Conservation (phyloP, 2,888 invertebrate species). For the Clunio marinus region DNA sequence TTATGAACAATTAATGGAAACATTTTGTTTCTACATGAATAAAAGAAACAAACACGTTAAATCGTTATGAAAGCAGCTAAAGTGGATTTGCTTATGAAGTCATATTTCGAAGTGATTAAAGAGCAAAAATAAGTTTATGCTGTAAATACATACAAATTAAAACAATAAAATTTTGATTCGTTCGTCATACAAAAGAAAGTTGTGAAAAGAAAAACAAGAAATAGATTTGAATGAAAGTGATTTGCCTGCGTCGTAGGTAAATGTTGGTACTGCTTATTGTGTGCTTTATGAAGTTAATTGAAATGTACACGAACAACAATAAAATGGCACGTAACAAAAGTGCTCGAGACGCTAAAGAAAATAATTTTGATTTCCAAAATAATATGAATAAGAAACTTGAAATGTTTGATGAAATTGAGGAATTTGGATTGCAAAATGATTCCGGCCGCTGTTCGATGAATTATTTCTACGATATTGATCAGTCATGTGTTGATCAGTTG, state of each 20-base stretch:
- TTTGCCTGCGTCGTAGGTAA: slow-evolving; percentile 41
- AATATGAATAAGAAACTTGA: neutral
- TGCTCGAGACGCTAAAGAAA: slow-evolving; percentile 40
- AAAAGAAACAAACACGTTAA: neutral
- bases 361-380: neutral
- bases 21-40: neutral
- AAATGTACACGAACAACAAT: slow-evolving; percentile 43
- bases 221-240: neutral
- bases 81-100: no score
- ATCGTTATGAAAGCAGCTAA: neutral
- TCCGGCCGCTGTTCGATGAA: slow-evolving; percentile 23
- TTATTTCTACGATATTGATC: slow-evolving; percentile 35
- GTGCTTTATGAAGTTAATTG: slow-evolving; percentile 51
- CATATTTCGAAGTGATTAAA: neutral
- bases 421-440: neutral
- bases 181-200: slow-evolving; percentile 10
- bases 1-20: neutral
- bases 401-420: slow-evolving; percentile 14
- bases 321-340: slow-evolving; percentile 40
- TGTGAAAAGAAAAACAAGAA: no score
- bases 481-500: slow-evolving; percentile 24
- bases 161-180: no score
- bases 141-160: neutral
- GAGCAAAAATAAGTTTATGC: neutral
- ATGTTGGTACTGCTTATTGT: slow-evolving; percentile 52